phyloP scores from a whole-genome alignment of 2,113 vertebrate species.

The Pithys albifrons region DNA sequence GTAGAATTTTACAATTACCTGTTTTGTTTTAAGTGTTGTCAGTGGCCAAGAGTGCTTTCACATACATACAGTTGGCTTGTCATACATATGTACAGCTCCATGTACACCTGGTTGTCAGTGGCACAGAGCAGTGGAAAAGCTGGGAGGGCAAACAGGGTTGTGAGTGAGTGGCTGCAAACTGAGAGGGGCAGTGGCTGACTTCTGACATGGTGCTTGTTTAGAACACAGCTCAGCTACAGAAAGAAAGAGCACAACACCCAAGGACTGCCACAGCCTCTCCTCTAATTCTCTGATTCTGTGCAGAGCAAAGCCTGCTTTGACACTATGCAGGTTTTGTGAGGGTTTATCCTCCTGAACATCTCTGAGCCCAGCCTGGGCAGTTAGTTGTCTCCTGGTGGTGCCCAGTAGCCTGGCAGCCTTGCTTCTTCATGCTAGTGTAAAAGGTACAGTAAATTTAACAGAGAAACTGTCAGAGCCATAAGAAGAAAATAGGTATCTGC shows the following conservation, averaged over 20 bases:
- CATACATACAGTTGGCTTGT: background rate
- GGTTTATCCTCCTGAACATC: background rate
- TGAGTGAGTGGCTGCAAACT: background rate
- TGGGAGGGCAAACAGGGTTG: background rate
- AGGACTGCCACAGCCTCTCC: background rate
- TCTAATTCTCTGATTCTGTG: background rate
- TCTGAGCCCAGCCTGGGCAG: background rate
- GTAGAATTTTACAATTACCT: background rate
- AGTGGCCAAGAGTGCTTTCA: background rate
- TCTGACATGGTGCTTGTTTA: background rate
- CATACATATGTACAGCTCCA: background rate
- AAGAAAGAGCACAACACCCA: background rate
- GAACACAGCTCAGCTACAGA: background rate
- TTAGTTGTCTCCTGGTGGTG: background rate
- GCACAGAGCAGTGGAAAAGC: background rate
- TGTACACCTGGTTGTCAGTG: background rate
- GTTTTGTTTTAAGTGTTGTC: background rate
- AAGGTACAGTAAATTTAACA: background rate
- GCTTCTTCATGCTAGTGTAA: background rate
- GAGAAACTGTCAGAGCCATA: background rate
- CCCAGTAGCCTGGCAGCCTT: background rate
- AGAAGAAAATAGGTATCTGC: background rate
- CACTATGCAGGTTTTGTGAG: background rate
- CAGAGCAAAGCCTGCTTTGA: background rate
- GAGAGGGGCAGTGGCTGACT: background rate